Base-by-base conservation (phyloP, 2,888 invertebrate genomes). In the Crepidodera aurea region DNA sequence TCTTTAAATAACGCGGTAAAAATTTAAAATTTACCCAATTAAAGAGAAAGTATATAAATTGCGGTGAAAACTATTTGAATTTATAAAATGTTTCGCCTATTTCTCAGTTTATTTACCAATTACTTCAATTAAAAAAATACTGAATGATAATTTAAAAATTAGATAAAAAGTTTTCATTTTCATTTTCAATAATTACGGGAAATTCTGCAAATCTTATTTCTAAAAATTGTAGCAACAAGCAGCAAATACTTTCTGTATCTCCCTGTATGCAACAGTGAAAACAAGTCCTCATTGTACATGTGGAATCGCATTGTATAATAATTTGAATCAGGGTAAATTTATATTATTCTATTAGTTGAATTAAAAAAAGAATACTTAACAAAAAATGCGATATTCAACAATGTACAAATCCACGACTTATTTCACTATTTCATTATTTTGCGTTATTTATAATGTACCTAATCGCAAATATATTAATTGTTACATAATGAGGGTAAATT, bases 321-420 rank as follows among this genome's bases (percentile, higher is more conserved):
- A 79, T 78, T 79, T 78, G 64, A 72, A 78, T 77, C 78, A 79
- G 78, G 78, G 78, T 78, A 78, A 77, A 72, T 73, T 74, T 73
- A 68, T 73, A 73, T 71, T 70, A 70, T 71, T 75, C 71, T 72
- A 73, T 71, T 71, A 71, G 73, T 73, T 72, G 62, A 66, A 64
- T 56, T 67, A 22, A 34, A 51, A n/a, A 66, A 46, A 67, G 67
- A 62, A 64, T n/a, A 59, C 25, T 48, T 27, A 57, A 57, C 27
- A 39, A 48, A 44, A 44, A 57, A 39, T 57, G 48, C 22, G 48
- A 22, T 54, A 53, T 46, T 54, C 37, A 12, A 48, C 5, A 22
- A 55, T 25, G 44, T 40, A 25, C 32, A 39, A 50, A 15, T 32
- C 37, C 16, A 12, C 34, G 18, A 56, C 15, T 44, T 46, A 29